A percentile compares a stretch with the other conserved stretches of the same genome.
Conservation (phyloP, 2,888 invertebrate genomes). For the Aelia acuminata region DNA sequence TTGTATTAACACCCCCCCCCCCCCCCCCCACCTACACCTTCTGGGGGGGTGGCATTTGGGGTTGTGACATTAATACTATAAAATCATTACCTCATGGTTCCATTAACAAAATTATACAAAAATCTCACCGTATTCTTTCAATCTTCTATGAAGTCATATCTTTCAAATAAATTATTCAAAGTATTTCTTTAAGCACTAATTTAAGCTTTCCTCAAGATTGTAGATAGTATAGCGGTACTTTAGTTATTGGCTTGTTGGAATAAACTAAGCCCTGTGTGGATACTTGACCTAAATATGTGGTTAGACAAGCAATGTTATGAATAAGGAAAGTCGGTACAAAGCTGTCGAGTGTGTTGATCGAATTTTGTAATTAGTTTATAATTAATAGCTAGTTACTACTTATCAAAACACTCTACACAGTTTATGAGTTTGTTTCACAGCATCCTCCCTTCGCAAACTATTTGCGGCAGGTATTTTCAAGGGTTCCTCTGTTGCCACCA, state of each 20-base stretch:
- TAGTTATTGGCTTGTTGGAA: background rate
- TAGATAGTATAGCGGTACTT: background rate
- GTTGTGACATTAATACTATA: too few relatives aligned
- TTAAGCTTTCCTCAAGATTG: background rate
- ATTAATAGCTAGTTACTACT: background rate
- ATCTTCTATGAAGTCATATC: background rate
- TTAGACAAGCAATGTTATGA: background rate
- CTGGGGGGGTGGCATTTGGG: too few relatives aligned
- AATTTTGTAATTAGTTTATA: background rate
- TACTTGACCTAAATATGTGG: slow-evolving; percentile 3
- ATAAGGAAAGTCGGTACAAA: background rate
- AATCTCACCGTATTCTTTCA: background rate
- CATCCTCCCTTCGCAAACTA: background rate
- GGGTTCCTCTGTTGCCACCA: too few relatives aligned
- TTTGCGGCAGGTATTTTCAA: background rate
- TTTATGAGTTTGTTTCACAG: background rate
- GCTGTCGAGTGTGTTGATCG: background rate
- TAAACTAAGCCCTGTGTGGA: background rate
- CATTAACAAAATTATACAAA: background rate
- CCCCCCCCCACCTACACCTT: too few relatives aligned
- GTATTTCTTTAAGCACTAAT: background rate
- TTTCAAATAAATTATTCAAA: background rate
- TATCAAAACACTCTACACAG: background rate
- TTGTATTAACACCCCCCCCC: too few relatives aligned
- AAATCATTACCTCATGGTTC: too few relatives aligned